Evolutionary conservation across 2,797 vertebrate genomes (phyloP).

Genomic region (Synaphobranchus kaupii): DNA sequence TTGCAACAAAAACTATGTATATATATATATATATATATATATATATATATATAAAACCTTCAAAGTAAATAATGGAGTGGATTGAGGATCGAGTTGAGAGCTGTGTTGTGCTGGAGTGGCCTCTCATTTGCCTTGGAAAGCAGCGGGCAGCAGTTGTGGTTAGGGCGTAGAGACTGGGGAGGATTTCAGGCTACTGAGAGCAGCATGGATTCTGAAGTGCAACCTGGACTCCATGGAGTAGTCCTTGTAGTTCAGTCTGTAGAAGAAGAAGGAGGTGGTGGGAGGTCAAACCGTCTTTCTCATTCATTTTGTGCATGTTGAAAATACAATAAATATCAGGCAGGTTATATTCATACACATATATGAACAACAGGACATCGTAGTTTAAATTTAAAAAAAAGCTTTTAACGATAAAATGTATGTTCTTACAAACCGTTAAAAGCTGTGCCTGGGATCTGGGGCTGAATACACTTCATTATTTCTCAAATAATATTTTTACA

Average conservation of each 20-base stretch:
- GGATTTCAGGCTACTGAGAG: conserved; percentile 82
- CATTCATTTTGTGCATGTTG: too few species aligned
- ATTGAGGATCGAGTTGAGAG: background rate
- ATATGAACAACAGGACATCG: too few species aligned
- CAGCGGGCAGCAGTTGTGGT: conserved; percentile 11
- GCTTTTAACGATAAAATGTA: too few species aligned
- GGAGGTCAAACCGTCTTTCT: too few species aligned
- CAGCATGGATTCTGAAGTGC: conserved; percentile 95
- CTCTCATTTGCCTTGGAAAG: background rate
- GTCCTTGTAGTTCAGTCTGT: conserved; percentile 92
- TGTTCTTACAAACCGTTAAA: too few species aligned
- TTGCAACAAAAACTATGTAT: background rate
- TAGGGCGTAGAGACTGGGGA: conserved; percentile 76
- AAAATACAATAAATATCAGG: too few species aligned
- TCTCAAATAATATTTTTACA: too few species aligned
- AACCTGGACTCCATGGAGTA: conserved; percentile 96
- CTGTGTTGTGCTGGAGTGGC: background rate
- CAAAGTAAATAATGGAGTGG: conserved; percentile 20
- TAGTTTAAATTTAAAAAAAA: too few species aligned
- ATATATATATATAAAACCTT: background rate
- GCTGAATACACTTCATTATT: too few species aligned
- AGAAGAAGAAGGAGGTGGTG: background rate
- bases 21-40: too few species aligned
- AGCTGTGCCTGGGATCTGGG: too few species aligned
- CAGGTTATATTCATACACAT: too few species aligned